Base-by-base conservation (phyloP, 1,140 invertebrate species). In the Tenebrio molitor region DNA sequence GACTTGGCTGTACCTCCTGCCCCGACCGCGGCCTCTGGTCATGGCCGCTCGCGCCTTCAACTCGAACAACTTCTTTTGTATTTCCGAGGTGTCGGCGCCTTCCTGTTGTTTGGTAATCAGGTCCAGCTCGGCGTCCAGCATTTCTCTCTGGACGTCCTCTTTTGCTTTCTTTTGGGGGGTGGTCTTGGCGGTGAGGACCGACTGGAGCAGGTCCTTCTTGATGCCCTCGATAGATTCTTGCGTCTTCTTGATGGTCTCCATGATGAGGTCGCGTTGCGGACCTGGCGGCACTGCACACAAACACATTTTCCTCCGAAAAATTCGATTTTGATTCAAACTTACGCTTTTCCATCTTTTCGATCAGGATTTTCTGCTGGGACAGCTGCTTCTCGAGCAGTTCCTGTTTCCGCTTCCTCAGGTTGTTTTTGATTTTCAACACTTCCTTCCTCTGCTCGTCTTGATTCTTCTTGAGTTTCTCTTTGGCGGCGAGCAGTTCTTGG, bases 111-210 rank as follows among this genome's bases (percentile, higher is more conserved):
- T 93, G 1, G 90, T 93, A 79, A 95, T 94, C 65, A 96, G 85
- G 82, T 97, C 95, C 74, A 97, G 82, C 83, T 97, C 95, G 0
- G 93, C 92, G 79, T 97, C 95, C 12, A 97, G 83, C 39, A 97
- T 90, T 80, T 96, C 93, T 79, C 92, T 93, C 69, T 80, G 78
- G 5, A 76, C 73, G 12, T 79, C 75, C 70, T 81, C 53, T 87
- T 85, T 8, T 85, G 88, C 72, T 88, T 89, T 10, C 86, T 85
- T 77, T 14, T 74, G 19, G 0, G 75, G 34, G 5, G 42, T 33
- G 14, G 72, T 23, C 44, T 78, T 76, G 12, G 73, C 68, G 2
- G 73, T 73, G 69, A 77, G 33, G 14, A 74, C 63, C 0, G 76
- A 73, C n/a, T 73, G 63, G 21, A 84, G 83, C 3, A 87, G 82